These are phyloP conservation scores for Ecdyonurus torrentis DNA, from an alignment of 2,888 invertebrate species.

Conservation along the genomic window DNA sequence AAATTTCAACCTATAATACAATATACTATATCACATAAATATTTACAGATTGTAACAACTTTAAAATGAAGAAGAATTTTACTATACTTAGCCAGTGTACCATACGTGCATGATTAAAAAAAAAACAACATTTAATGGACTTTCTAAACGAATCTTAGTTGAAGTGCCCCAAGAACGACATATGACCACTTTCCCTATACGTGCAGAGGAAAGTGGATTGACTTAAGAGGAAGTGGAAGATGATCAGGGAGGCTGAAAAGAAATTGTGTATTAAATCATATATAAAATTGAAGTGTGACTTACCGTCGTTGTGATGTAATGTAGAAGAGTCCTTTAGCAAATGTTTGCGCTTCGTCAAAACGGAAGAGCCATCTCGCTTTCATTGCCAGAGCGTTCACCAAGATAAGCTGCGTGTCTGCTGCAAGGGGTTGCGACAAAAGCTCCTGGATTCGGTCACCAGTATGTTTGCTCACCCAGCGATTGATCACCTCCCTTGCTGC, in stretches of 20 bases:
- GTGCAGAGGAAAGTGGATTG: background rate
- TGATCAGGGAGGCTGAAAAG: background rate
- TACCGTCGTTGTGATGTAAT: constrained; percentile 16
- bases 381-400: constrained; percentile 18
- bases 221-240: background rate
- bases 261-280: background rate
- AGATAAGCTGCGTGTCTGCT: constrained; percentile 16
- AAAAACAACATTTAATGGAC: too few species aligned
- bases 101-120: background rate
- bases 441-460: constrained; percentile 16
- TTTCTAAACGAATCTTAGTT: background rate
- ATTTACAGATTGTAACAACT: too few species aligned
- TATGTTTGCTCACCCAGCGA: constrained; percentile 18
- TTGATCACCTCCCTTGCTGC: constrained; percentile 16
- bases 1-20: too few species aligned
- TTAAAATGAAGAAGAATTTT: too few species aligned
- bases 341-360: constrained; percentile 19
- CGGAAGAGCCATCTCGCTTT: constrained; percentile 19
- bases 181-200: background rate
- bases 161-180: background rate
- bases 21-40: too few species aligned
- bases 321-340: constrained; percentile 19
- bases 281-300: background rate
- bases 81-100: background rate
- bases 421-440: constrained; percentile 16